Conservation (phyloP, 2,113 vertebrate genomes). For the Phocoena phocoena region DNA sequence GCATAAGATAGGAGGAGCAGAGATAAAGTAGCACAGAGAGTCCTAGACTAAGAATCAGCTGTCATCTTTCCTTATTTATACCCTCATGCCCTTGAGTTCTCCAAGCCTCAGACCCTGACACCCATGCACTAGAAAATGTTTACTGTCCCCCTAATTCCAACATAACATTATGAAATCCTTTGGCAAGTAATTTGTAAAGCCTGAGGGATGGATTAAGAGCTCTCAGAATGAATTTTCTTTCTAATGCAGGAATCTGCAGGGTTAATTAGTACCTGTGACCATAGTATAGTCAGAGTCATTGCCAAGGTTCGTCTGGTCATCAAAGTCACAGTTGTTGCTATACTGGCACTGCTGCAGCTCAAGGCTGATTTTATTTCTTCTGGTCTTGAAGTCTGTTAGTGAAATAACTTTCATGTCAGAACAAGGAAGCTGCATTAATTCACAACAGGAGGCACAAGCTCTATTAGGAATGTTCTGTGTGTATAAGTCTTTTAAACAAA, state of each 20-base stretch:
- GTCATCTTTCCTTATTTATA: neutral
- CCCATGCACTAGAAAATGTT: neutral
- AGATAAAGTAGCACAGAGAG: neutral
- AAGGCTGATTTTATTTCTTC: neutral
- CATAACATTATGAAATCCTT: neutral
- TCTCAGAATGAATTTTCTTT: neutral
- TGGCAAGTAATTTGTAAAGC: neutral
- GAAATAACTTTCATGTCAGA: constrained; percentile 11
- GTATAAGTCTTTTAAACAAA: constrained; percentile 11
- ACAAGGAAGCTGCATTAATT: neutral
- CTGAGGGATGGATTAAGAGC: neutral
- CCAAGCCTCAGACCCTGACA: neutral
- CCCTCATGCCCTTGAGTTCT: rapidly evolving
- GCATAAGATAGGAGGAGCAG: neutral
- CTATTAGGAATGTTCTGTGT: neutral
- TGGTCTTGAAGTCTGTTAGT: neutral
- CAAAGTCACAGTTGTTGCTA: neutral
- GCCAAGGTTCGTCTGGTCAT: neutral
- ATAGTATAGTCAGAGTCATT: neutral
- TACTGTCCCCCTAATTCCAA: neutral
- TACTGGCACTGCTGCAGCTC: neutral
- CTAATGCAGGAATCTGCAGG: neutral
- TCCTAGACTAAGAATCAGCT: neutral
- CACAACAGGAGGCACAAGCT: neutral
- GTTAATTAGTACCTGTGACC: neutral